Conservation (phyloP, 23 tunicate species). For the Halocynthia roretzi region DNA sequence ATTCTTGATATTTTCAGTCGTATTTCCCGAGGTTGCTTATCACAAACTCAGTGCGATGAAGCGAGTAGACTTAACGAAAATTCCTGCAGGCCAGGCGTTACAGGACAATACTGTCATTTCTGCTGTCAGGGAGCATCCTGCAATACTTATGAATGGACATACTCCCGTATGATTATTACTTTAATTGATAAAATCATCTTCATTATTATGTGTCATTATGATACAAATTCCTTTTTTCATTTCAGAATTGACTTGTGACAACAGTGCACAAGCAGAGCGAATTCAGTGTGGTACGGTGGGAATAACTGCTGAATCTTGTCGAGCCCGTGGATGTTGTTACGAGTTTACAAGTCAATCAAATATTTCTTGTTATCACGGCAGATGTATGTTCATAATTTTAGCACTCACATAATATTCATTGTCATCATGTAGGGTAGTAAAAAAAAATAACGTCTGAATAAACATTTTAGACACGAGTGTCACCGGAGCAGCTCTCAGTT, state of each 20-base stretch:
- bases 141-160: slow-evolving; percentile 10
- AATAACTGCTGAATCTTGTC: not conserved
- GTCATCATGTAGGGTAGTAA: too few species aligned
- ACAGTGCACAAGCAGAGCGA: slow-evolving; percentile 1
- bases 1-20: not conserved
- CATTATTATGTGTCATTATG: not conserved
- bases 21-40: slow-evolving; percentile 11
- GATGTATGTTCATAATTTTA: not conserved
- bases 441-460: too few species aligned
- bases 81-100: slow-evolving; percentile 4
- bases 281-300: slow-evolving; percentile 10
- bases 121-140: slow-evolving; percentile 12
- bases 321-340: slow-evolving; percentile 6
- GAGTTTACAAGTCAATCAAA: not conserved
- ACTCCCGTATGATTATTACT: not conserved
- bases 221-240: not conserved
- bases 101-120: slow-evolving; percentile 1
- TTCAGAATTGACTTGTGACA: slow-evolving; percentile 8
- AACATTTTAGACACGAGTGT: not conserved
- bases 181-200: not conserved
- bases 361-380: slow-evolving; percentile 6
- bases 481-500: not conserved
- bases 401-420: too few species aligned
- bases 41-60: not conserved
- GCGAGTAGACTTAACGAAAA: not conserved